phyloP scores from a whole-genome alignment of 2,797 vertebrate genomes.

The Capromys pilorides region DNA sequence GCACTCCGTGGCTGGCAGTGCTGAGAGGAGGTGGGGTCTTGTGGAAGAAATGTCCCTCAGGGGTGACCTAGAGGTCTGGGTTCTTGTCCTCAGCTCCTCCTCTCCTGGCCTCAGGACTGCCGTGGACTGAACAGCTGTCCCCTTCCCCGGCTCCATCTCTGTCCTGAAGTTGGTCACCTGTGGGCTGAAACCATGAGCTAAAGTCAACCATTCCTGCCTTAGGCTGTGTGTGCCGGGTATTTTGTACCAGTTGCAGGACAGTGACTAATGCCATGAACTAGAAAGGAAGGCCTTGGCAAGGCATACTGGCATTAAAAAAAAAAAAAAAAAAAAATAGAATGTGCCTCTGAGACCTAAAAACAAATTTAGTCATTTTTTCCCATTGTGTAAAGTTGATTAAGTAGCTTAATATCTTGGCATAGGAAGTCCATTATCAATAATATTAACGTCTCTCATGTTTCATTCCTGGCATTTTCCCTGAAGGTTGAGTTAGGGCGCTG shows the following conservation, averaged over 20 bases:
- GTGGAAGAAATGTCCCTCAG: neutral
- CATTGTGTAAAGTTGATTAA: neutral
- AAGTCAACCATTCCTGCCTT: neutral
- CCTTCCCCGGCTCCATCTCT: neutral
- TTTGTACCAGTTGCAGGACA: neutral
- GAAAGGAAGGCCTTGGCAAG: neutral
- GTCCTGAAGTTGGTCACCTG: neutral
- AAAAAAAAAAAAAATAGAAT: neutral
- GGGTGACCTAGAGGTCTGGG: neutral
- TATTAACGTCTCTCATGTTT: constrained; percentile 18
- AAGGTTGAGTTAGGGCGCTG: neutral
- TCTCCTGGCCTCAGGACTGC: neutral
- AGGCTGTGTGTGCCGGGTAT: neutral
- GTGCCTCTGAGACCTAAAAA: neutral
- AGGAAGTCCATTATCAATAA: neutral
- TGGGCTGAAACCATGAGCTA: neutral
- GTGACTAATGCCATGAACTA: neutral
- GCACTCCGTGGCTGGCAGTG: neutral
- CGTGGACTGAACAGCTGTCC: neutral
- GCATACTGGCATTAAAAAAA: neutral
- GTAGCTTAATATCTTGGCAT: neutral
- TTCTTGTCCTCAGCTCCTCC: neutral
- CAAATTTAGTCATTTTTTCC: neutral
- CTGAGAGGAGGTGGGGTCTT: neutral
- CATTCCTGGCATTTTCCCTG: neutral